Evolutionary conservation across 2,888 invertebrate genomes (phyloP).

Genomic region (Mimachlamys varia): DNA sequence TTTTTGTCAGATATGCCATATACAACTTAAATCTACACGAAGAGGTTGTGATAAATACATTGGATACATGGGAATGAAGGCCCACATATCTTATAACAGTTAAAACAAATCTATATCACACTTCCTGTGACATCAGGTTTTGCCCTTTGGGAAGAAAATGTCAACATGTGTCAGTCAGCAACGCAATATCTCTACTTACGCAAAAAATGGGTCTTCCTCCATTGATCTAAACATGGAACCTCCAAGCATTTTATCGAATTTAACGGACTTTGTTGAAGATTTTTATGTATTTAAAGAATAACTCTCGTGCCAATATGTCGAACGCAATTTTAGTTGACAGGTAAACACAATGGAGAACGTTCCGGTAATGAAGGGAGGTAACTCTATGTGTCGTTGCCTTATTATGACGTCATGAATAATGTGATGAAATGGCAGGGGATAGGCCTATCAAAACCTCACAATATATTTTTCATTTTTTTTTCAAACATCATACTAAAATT

Average conservation of each 20-base stretch:
- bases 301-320: background rate
- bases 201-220: conserved; percentile 73
- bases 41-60: background rate
- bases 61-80: background rate
- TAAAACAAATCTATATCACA: background rate
- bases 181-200: conserved; percentile 68
- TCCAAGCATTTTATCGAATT: conserved; percentile 61
- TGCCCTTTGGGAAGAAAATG: conserved; percentile 24
- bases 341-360: conserved; percentile 31
- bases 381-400: background rate
- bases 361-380: background rate
- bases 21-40: too few species aligned
- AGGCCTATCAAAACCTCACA: too few species aligned
- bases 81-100: background rate
- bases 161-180: conserved; percentile 13
- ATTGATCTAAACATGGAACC: conserved; percentile 65
- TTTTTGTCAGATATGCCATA: too few species aligned
- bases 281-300: background rate
- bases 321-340: background rate
- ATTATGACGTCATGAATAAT: background rate
- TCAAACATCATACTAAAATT: too few species aligned
- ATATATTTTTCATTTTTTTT: too few species aligned
- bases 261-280: background rate
- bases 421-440: too few species aligned
- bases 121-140: background rate